A percentile compares a stretch with the other conserved stretches of the same genome.
Conservation (phyloP, 35 echinoderm and acorn worm genomes). For the Strongylocentrotus purpuratus region DNA sequence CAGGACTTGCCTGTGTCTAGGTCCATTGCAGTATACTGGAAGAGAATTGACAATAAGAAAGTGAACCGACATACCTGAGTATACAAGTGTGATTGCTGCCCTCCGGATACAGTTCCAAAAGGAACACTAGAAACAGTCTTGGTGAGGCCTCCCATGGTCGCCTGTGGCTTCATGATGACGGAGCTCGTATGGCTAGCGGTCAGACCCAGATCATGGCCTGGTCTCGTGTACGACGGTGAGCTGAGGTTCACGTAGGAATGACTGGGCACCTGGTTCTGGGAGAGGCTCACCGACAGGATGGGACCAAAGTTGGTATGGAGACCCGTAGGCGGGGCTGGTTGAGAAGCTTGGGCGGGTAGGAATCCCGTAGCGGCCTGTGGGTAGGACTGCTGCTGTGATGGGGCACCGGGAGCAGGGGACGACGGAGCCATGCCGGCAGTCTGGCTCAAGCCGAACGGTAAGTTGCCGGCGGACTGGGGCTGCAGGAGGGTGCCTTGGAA, state of each 20-base stretch:
- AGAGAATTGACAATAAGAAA: neutral
- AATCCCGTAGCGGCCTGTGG: conserved; percentile 32
- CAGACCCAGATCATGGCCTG: conserved; percentile 49
- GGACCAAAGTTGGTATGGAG: conserved; percentile 56
- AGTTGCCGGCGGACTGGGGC: conserved; percentile 51
- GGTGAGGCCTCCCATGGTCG: conserved; percentile 46
- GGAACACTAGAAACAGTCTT: conserved; percentile 77
- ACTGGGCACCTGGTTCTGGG: conserved; percentile 64
- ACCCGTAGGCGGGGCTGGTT: conserved; percentile 47
- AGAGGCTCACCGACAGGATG: conserved; percentile 68
- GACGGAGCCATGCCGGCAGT: conserved; percentile 68
- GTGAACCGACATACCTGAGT: conserved; percentile 68
- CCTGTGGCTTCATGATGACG: conserved; percentile 81
- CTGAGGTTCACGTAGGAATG: conserved; percentile 68
- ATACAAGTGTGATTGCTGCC: conserved; percentile 66
- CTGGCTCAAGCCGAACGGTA: conserved; percentile 61
- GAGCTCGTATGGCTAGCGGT: conserved; percentile 39
- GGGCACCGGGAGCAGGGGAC: conserved; percentile 72
- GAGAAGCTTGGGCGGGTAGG: conserved; percentile 55
- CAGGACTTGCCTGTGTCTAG: neutral
- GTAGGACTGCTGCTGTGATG: conserved; percentile 57
- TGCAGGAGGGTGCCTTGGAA: conserved; percentile 57
- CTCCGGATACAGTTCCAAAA: conserved; percentile 67
- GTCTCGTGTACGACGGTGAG: conserved; percentile 55
- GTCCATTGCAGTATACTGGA: neutral